phyloP scores from a whole-genome alignment of 92 coral and sea anemone species.

The Virgularia gustaviana region DNA sequence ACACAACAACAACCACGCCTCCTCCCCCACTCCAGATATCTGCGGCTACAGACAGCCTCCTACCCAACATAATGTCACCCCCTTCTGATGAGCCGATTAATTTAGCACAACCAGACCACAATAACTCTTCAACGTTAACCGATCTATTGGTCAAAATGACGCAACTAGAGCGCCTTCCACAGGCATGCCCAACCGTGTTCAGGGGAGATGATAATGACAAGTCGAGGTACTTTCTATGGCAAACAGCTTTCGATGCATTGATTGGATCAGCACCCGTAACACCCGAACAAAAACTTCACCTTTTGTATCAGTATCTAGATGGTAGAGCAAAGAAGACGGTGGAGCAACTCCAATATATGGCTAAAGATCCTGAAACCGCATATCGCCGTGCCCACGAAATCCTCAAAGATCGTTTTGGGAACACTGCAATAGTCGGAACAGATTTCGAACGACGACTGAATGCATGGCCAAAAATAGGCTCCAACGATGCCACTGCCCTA shows the following conservation, averaged over 20 bases:
- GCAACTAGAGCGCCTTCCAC: slow-evolving; percentile 58
- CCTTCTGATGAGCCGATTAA: background rate
- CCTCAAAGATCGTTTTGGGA: slow-evolving; percentile 56
- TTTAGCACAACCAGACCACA: slow-evolving; percentile 17
- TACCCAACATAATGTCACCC: background rate
- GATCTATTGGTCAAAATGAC: slow-evolving; percentile 48
- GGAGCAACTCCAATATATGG: slow-evolving; percentile 58
- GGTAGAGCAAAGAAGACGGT: slow-evolving; percentile 53
- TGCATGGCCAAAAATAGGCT: slow-evolving; percentile 53
- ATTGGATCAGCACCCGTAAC: slow-evolving; percentile 43
- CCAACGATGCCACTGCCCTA: slow-evolving; percentile 37
- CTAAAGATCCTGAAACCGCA: slow-evolving; percentile 48
- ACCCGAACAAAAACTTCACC: slow-evolving; percentile 55
- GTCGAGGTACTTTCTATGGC: slow-evolving; percentile 48
- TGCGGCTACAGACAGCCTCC: background rate
- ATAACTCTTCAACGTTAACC: slow-evolving; percentile 18
- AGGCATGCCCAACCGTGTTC: slow-evolving; percentile 48
- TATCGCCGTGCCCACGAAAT: slow-evolving; percentile 52
- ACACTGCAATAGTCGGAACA: slow-evolving; percentile 46
- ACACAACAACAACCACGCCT: background rate
- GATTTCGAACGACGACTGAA: slow-evolving; percentile 47
- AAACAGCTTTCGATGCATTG: slow-evolving; percentile 50
- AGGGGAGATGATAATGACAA: slow-evolving; percentile 50
- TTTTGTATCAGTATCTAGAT: slow-evolving; percentile 56
- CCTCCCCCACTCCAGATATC: background rate